phyloP scores from a whole-genome alignment of 1,140 invertebrate species.

The Atta texana region DNA sequence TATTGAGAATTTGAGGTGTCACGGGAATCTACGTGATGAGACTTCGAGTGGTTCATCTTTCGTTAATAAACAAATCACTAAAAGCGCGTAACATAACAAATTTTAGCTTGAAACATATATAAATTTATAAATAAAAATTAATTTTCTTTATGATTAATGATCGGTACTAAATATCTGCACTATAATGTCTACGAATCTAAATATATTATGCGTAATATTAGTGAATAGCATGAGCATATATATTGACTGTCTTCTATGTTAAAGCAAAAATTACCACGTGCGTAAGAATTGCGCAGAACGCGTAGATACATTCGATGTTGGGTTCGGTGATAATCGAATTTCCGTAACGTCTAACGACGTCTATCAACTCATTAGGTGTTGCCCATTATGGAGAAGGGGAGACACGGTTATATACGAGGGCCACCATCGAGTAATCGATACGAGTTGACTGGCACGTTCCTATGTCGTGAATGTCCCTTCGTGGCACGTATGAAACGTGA shows the following conservation, averaged over 20 bases:
- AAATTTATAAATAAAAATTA: no score
- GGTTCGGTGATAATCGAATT: conserved; percentile 70
- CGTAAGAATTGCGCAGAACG: not conserved
- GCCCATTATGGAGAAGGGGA: conserved; percentile 57
- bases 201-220: conserved; percentile 15
- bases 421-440: conserved; percentile 71
- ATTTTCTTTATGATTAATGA: not conserved
- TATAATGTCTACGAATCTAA: not conserved
- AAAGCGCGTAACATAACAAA: not conserved
- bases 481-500: not conserved
- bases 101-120: not conserved
- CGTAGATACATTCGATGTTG: conserved; percentile 30
- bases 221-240: not conserved
- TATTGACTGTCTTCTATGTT: not conserved
- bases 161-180: not conserved
- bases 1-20: conserved; percentile 38
- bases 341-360: conserved; percentile 68
- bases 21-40: not conserved
- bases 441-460: conserved; percentile 53
- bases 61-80: not conserved
- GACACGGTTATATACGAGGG: conserved; percentile 67
- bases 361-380: conserved; percentile 74
- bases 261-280: conserved; percentile 5
- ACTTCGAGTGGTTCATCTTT: not conserved
- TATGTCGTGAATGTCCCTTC: conserved; percentile 3